Base-by-base conservation (phyloP, 2,888 invertebrate species). In the Mythimna impura region DNA sequence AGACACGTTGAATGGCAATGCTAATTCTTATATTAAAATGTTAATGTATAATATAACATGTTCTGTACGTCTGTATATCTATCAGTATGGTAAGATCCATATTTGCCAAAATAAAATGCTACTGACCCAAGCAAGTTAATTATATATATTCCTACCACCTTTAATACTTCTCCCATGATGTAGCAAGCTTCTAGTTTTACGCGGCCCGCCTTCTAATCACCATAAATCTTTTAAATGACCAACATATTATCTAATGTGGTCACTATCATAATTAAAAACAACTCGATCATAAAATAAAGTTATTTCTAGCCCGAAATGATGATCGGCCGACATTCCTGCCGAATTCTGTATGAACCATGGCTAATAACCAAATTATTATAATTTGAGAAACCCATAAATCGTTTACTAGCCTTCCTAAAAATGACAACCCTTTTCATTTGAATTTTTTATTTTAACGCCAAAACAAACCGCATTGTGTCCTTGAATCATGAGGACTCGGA, bases 391-490 rank as follows among this genome's bases (percentile, higher is more conserved):
- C 69, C 60, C 81, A 86, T 86, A 86, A 89, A 90, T 89, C 85
- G 83, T 87, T 86, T 86, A 86, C 86, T 81, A 79, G 78, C 79
- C 72, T 76, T 78, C 83, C 83, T 87, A 81, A 86, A 89, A 89
- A 87, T 81, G 91, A 90, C 89, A 91, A 92, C 92, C 92, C 90
- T 91, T 91, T 90, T 92, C 92, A 92, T 85, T 76, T 81, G 43
- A 50, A 82, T 86, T 77, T 85, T 85, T 88, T 86, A 81, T 87
- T 89, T 89, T 87, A 85, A 87, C 80, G 76, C 87, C 80, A 91
- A 91, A 93, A 91, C 91, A 92, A 93, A 94, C 94, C 94, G 83
- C 94, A 89, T 60, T 61, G 64, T 82, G 89, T 58, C 93, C 93
- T 93, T 92, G 91, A 74, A 54, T 71, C 80, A 79, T 87, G 87